Evolutionary conservation across 1,140 invertebrate genomes (phyloP).

Genomic region (Drosophila repletoides): DNA sequence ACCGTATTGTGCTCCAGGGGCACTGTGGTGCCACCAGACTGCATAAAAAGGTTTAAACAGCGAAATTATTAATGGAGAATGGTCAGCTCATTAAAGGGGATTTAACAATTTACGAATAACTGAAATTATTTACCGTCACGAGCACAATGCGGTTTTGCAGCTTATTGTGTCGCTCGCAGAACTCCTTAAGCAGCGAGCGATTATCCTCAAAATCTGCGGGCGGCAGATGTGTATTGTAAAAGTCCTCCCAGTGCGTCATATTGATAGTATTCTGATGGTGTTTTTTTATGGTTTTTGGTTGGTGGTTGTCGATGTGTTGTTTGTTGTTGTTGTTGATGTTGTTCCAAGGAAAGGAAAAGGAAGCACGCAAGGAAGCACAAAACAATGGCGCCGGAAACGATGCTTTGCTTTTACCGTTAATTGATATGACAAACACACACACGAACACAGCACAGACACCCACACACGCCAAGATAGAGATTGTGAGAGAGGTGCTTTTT

Average conservation of each 20-base stretch:
- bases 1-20: slow-evolving; percentile 98
- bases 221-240: slow-evolving; percentile 89
- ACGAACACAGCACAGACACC: background rate
- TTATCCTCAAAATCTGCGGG: slow-evolving; percentile 89
- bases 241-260: slow-evolving; percentile 88
- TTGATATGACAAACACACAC: slow-evolving; percentile 35
- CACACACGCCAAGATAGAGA: background rate
- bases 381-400: slow-evolving; percentile 37
- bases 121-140: slow-evolving; percentile 87
- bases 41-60: background rate
- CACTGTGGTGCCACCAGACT: slow-evolving; percentile 98
- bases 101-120: background rate
- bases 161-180: slow-evolving; percentile 86
- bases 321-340: background rate
- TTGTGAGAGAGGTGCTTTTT: no score
- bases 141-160: slow-evolving; percentile 87
- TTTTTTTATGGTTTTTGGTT: background rate
- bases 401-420: slow-evolving; percentile 36
- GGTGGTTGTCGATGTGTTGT: background rate
- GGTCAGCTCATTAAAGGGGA: slow-evolving; percentile 22
- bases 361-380: slow-evolving; percentile 42
- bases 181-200: slow-evolving; percentile 87
- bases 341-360: slow-evolving; percentile 3
- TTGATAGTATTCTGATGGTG: slow-evolving; percentile 17
- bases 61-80: background rate